Conservation (phyloP, 2,797 vertebrate species). For the Taenioides sp. region DNA sequence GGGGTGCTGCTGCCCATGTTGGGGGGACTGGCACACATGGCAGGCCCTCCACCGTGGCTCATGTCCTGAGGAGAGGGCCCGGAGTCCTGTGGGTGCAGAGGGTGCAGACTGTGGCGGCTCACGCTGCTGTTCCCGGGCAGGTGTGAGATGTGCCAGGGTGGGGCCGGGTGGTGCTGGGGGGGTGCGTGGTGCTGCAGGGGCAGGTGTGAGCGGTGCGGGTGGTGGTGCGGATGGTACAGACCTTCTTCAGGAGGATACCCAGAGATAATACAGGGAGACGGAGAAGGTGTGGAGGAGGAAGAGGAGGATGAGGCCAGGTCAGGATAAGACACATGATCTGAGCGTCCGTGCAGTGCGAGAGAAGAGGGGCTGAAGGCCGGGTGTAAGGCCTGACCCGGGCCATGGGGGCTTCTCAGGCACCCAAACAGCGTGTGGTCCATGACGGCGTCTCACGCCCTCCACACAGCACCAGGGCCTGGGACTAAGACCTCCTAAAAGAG, state of each 20-base stretch:
- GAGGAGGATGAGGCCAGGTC: constrained; percentile 88
- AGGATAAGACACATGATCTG: constrained; percentile 95
- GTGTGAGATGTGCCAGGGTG: constrained; percentile 93
- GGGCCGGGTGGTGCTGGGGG: constrained; percentile 81
- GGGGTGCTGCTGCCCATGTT: constrained; percentile 71
- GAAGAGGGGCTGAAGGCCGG: constrained; percentile 92
- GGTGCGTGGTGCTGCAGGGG: constrained; percentile 87
- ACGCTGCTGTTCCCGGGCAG: constrained; percentile 79
- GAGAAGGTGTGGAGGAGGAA: constrained; percentile 87
- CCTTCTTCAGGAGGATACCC: constrained; percentile 90
- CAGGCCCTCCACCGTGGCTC: constrained; percentile 84
- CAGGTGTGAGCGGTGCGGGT: constrained; percentile 57
- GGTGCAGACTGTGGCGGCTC: constrained; percentile 86
- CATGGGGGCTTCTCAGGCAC: constrained; percentile 96
- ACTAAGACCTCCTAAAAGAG: background rate
- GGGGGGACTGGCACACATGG: constrained; percentile 87
- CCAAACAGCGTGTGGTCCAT: constrained; percentile 99
- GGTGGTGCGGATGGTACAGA: constrained; percentile 75
- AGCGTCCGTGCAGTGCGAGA: constrained; percentile 91
- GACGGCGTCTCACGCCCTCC: constrained; percentile 71
- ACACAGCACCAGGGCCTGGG: constrained; percentile 8
- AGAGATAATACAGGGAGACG: constrained; percentile 89
- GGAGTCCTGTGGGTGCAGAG: constrained; percentile 78
- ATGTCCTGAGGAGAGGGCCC: constrained; percentile 79
- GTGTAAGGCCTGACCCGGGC: constrained; percentile 91